A percentile compares a stretch with the other conserved stretches of the same genome.
Conservation (phyloP, 2,113 vertebrate species). For the Hypocryptadius cinnamomeus region DNA sequence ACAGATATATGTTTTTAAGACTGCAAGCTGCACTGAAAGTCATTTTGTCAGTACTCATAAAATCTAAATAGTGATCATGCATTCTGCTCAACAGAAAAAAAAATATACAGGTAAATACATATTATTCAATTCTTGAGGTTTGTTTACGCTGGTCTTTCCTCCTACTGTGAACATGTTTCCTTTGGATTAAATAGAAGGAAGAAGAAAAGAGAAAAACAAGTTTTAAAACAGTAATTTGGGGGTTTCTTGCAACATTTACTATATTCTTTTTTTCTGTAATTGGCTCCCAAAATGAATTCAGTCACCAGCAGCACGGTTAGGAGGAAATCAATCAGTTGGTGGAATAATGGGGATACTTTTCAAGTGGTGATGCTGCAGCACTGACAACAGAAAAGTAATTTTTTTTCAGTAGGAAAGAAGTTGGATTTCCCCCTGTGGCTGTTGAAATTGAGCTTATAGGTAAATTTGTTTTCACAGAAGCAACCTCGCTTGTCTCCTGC, state of each 20-base stretch:
- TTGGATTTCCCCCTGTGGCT: background rate
- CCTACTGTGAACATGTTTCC: background rate
- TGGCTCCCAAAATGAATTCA: background rate
- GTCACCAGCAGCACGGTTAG: background rate
- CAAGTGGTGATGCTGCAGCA: background rate
- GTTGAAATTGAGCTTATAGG: background rate
- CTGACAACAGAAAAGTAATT: background rate
- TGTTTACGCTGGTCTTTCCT: background rate
- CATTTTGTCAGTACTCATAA: background rate
- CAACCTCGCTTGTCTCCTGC: background rate
- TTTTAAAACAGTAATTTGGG: background rate
- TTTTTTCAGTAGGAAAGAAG: background rate
- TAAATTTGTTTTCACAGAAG: background rate
- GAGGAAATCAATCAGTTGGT: background rate
- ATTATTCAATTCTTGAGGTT: background rate
- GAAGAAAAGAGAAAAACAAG: background rate
- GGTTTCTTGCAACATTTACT: background rate
- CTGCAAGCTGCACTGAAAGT: background rate
- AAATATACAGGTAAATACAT: background rate
- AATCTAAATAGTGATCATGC: background rate
- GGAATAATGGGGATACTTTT: background rate
- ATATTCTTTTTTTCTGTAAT: background rate
- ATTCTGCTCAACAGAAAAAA: background rate
- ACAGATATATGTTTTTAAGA: background rate
- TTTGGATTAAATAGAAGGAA: background rate